Base-by-base conservation (phyloP, 2,113 vertebrate species). In the Nothobranchius kuhntae region DNA sequence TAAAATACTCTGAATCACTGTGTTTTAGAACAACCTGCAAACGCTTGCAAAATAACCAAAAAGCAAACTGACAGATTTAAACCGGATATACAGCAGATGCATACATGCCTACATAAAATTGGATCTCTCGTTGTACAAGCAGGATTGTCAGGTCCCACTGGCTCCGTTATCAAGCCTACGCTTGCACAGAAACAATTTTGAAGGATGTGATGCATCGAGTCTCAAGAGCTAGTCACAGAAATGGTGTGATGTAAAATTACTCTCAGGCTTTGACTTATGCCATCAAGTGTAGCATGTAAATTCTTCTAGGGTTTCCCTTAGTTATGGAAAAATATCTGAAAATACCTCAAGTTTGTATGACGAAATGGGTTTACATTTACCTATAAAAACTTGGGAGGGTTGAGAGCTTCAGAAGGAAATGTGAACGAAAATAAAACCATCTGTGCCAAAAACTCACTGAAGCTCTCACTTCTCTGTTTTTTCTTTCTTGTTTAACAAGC, bases 391-490 rank as follows among this genome's bases (percentile, higher is more conserved):
- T 3, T 14, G 6, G 44, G 11, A n/a, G 66, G 40, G 17, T 1
- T 52, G 9, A 52, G 15, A 75, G 61, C 40, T 68, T 69, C 44
- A 53, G 24, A 53, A 21, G 17, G 73, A 81, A 81, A 73, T 53
- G 62, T 6, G 13, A 44, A 73, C 68, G 71, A 74, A 70, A 65
- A 66, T 70, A 48, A 57, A 21, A 0, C 30, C 12, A 46, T 57
- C 17, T 53, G 63, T 62, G 59, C 24, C 47, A 68, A 62, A 65
- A 52, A 60, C 55, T 15, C 64, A 56, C 53, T 13, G 17, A 51
- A 60, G 44, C 47, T 80, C 71, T 86, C 57, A 71, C 64, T 83
- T 91, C 61, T 50, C 48, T 53, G 62, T 73, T 73, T 67, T 78
- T 70, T 24, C 62, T 30, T 3, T 30, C 30, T 30, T 30, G 4